A percentile compares a stretch with the other conserved stretches of the same genome.
phyloP scores from a whole-genome alignment of 1,140 invertebrate species.

The Trachymyrmex cornetzi region DNA sequence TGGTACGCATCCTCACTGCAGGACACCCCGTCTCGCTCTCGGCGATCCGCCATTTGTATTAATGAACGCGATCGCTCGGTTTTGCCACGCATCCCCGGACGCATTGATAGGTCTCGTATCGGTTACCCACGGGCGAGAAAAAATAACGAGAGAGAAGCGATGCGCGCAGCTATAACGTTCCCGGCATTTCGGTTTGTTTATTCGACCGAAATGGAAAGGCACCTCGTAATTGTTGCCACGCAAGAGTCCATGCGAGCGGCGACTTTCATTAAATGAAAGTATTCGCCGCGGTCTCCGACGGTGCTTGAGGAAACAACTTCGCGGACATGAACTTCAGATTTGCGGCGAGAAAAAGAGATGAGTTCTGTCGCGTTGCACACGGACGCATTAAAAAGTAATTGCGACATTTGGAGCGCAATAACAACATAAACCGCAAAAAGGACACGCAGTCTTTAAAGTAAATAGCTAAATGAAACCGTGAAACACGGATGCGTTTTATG shows the following conservation, averaged over 20 bases:
- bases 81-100: slow-evolving; percentile 62
- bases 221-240: slow-evolving; percentile 9
- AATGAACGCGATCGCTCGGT: slow-evolving; percentile 79
- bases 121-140: slow-evolving; percentile 41
- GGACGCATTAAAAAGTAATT: slow-evolving; percentile 19
- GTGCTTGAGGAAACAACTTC: not conserved
- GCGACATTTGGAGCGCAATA: not conserved
- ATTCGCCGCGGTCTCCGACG: not conserved
- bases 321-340: slow-evolving; percentile 10
- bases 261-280: slow-evolving; percentile 50
- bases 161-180: slow-evolving; percentile 9
- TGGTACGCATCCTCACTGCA: slow-evolving; percentile 3
- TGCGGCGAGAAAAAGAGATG: slow-evolving; percentile 13
- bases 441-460: not conserved
- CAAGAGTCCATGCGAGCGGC: not conserved
- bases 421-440: not conserved
- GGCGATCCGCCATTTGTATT: slow-evolving; percentile 78
- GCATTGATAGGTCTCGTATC: slow-evolving; percentile 53
- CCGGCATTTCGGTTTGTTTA: slow-evolving; percentile 55
- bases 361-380: not conserved
- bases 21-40: slow-evolving; percentile 58
- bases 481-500: not conserved
- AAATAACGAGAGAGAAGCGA: slow-evolving; percentile 48
- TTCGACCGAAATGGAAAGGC: slow-evolving; percentile 56
- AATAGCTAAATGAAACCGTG: slow-evolving; percentile 17